Base-by-base conservation (phyloP, 2,888 invertebrate species). In the Spilosoma lubricipeda region DNA sequence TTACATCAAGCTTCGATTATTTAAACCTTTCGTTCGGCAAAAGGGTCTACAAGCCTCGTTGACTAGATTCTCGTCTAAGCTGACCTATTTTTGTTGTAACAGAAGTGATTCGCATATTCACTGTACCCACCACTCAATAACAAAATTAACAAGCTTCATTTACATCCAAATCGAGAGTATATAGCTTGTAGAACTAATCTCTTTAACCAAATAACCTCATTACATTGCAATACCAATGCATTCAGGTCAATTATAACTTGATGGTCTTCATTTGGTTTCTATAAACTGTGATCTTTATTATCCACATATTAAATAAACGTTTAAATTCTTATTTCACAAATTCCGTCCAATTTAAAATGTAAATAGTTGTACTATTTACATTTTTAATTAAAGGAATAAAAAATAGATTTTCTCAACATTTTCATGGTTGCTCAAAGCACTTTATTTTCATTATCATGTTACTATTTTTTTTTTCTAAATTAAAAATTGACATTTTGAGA, bases 111-210 rank as follows among this genome's bases (percentile, higher is more conserved):
- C 74, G 67, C 79, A 80, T 80, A 82, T 83, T 86, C 82, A 77
- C 78, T 77, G 82, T 85, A 81, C 80, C 76, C 84, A 81, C 80
- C 76, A 82, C 68, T 80, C 74, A 74, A 30, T 63, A 63, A 30
- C 18, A 63, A 82, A 84, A 85, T 87, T 86, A 88, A 82, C 85
- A 75, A 81, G 77, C 75, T 81, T 86, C 84, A 87, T 90, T 87
- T 85, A 79, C 80, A 88, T 89, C 83, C 83, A 89, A 89, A 89
- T 90, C 84, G 86, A 85, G 77, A 81, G 86, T 83, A 83, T 81
- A 77, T 75, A 84, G 81, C 75, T 36, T 72, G 80, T 73, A 80
- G 81, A 80, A 79, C 63, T 83, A 86, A 87, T 86, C 85, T 84
- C 82, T 80, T 84, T 80, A 82, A 77, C 77, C 75, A 70, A 73